Evolutionary conservation across 2,888 invertebrate genomes (phyloP).

Genomic region (Eugnorisma glareosa): DNA sequence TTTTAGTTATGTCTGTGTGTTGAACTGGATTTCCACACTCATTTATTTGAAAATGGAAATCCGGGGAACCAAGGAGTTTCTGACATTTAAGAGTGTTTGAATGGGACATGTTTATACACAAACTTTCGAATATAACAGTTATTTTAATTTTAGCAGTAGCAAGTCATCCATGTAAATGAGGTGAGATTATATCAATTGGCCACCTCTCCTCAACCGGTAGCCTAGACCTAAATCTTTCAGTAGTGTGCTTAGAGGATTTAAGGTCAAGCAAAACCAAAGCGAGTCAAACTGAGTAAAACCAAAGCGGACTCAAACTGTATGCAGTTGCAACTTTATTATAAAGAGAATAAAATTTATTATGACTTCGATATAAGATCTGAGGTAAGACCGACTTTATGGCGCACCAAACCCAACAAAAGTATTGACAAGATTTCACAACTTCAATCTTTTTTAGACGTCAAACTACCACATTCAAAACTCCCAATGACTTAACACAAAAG

Average conservation of each 20-base stretch:
- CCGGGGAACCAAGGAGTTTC: neutral
- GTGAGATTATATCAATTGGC: too few species aligned
- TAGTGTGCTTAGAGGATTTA: too few species aligned
- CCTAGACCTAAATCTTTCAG: too few species aligned
- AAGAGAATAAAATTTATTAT: neutral
- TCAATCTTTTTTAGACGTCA: neutral
- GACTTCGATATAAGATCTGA: neutral
- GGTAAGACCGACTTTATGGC: neutral
- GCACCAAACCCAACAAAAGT: neutral
- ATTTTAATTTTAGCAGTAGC: neutral
- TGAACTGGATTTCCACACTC: neutral
- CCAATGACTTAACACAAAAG: neutral
- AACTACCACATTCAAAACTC: neutral
- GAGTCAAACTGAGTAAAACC: too few species aligned
- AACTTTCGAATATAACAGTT: neutral
- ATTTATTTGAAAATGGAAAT: neutral
- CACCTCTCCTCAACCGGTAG: too few species aligned
- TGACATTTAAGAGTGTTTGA: neutral
- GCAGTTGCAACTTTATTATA: neutral
- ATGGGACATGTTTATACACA: too few species aligned
- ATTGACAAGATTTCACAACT: neutral
- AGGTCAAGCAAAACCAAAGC: too few species aligned
- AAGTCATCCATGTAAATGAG: too few species aligned
- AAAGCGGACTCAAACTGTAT: too few species aligned
- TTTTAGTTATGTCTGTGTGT: constrained; percentile 36